Conservation (phyloP, 2,797 vertebrate species). For the Pterois miles region DNA sequence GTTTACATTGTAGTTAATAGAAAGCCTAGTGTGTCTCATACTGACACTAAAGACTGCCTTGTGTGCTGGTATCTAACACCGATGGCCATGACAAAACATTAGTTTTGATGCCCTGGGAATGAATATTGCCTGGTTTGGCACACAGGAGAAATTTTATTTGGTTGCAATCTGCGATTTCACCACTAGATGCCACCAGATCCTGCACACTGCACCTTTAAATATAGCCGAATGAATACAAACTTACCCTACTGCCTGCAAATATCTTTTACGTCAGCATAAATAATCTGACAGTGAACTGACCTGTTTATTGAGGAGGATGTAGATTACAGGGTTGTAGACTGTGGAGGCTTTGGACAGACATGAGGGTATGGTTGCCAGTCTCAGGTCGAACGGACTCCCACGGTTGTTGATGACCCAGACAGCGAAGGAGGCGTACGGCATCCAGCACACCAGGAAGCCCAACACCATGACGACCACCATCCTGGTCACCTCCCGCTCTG, state of each 20-base stretch:
- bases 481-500: conserved; percentile 83
- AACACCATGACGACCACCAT: conserved; percentile 86
- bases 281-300: conserved; percentile 21
- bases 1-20: too few species aligned
- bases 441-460: conserved; percentile 83
- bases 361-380: conserved; percentile 80
- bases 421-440: conserved; percentile 80
- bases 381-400: conserved; percentile 76
- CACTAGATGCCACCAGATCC: not conserved
- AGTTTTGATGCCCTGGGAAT: too few species aligned
- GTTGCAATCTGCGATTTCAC: too few species aligned
- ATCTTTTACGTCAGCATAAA: not conserved
- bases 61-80: too few species aligned
- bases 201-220: not conserved
- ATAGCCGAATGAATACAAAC: not conserved
- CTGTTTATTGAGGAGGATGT: conserved; percentile 80
- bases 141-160: too few species aligned
- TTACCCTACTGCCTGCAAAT: not conserved
- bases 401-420: conserved; percentile 79
- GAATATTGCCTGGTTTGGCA: too few species aligned
- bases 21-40: too few species aligned
- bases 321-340: conserved; percentile 83
- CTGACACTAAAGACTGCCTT: too few species aligned
- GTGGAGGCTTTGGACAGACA: conserved; percentile 84
- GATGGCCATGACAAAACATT: too few species aligned